Conservation (phyloP, 1,140 invertebrate species). For the Drosophila baimaii region DNA sequence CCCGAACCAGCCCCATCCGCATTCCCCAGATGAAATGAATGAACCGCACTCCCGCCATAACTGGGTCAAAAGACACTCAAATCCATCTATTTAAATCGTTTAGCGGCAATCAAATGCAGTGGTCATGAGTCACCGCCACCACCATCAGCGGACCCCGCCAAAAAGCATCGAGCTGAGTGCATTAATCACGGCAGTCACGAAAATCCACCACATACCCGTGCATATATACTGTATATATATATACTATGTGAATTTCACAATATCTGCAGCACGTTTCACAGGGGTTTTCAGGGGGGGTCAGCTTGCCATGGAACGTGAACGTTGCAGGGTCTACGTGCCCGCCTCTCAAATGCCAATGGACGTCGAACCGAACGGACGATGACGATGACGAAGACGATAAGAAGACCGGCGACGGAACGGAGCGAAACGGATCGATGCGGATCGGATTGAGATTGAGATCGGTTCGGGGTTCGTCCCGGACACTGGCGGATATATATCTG, state of each 20-base stretch:
- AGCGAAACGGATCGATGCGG: constrained; percentile 38
- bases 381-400: constrained; percentile 40
- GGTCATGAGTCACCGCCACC: constrained; percentile 28
- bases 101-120: constrained; percentile 72
- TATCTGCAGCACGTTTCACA: constrained; percentile 69
- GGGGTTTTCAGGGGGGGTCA: constrained; percentile 9
- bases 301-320: constrained; percentile 57
- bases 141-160: constrained; percentile 24
- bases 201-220: constrained; percentile 19
- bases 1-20: constrained; percentile 29
- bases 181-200: constrained; percentile 65
- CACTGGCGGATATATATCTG: constrained; percentile 30
- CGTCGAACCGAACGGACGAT: constrained; percentile 33
- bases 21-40: constrained; percentile 38
- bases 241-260: constrained; percentile 57
- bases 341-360: constrained; percentile 68
- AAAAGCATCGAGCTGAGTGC: constrained; percentile 46
- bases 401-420: constrained; percentile 35
- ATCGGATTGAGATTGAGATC: constrained; percentile 36
- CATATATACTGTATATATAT: neutral
- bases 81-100: constrained; percentile 75
- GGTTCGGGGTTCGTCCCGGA: constrained; percentile 9
- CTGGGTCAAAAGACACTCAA: constrained; percentile 68
- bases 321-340: constrained; percentile 67
- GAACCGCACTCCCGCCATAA: constrained; percentile 48